Evolutionary conservation across 2,113 vertebrate genomes (phyloP), one percentile per base, ranked within the genome.

Genomic region (Cranoglanis bouderius): DNA sequence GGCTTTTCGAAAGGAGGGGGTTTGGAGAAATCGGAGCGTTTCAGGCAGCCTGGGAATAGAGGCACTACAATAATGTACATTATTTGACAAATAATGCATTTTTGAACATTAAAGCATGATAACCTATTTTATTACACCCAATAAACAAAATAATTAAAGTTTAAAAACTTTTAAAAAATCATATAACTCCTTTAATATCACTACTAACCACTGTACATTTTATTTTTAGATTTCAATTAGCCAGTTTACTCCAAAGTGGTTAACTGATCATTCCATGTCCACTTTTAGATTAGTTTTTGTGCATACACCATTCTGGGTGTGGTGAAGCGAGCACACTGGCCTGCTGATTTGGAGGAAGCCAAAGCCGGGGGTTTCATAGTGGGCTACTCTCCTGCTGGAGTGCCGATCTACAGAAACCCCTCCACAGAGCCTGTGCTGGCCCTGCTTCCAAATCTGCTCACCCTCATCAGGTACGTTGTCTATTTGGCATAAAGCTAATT

Each of bases 311-410:
- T 99, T 86, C 87, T 98, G 93, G 97, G 95, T 21, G 96, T 99
- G 90, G 96, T 99, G 92, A 99, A 98, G 92, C 96, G 98, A 88
- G 95, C 97, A 51, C 96, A 95, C 82, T 98, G 98, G 97, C 98
- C 98, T 82, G 91, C 94, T 65, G 96, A 97, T 88, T 78, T 95
- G 74, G 97, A 98, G 88, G 97, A 98, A 91, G 98, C 98, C 2
- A 97, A 97, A 92, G 95, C 97, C 84, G 98, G 98, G 77, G 98
- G 97, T 53, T 99, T 98, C 65, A 93, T 99, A 84, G 93, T 96
- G 88, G 96, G 97, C 67, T 96, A 95, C 93, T 94, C 95, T 12
- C 87, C 96, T 16, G 92, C 93, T 49, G 98, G 97, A 92, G 94
- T 92, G 74, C 97, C 98, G 53, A 92, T 99, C 92, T 98, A 96